Percentiles rank a stretch among this genome's conserved stretches.
Conservation (phyloP, 2,888 invertebrate species). For the Electrophaes corylata region DNA sequence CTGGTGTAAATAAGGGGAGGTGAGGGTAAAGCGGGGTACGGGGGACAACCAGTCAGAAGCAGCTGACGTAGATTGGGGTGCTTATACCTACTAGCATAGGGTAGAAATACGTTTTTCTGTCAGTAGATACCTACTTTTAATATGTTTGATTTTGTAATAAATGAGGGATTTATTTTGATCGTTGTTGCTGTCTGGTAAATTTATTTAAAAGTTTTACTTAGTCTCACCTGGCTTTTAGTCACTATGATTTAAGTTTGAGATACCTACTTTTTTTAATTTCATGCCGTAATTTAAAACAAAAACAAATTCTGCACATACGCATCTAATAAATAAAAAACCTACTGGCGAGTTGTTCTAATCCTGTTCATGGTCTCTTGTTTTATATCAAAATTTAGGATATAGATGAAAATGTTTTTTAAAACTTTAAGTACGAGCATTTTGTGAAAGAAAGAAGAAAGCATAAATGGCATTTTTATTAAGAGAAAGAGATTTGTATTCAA, state of each 20-base stretch:
- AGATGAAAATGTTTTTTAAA: too few species aligned
- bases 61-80: slow-evolving; percentile 82
- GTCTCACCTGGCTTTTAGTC: background rate
- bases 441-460: too few species aligned
- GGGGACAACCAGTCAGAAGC: slow-evolving; percentile 76
- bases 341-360: too few species aligned
- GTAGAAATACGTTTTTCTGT: slow-evolving; percentile 51
- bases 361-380: too few species aligned
- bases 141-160: slow-evolving; percentile 44
- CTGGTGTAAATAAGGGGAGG: slow-evolving; percentile 66
- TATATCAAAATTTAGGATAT: too few species aligned
- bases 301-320: too few species aligned
- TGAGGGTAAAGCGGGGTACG: slow-evolving; percentile 45
- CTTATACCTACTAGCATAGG: slow-evolving; percentile 75
- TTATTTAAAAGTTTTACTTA: background rate
- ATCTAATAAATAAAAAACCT: too few species aligned
- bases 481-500: background rate
- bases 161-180: slow-evolving; percentile 35
- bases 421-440: too few species aligned
- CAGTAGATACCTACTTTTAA: slow-evolving; percentile 52
- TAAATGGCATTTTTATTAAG: too few species aligned
- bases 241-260: background rate
- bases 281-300: too few species aligned
- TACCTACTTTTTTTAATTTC: too few species aligned
- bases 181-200: slow-evolving; percentile 10